Base-by-base conservation (phyloP, 2,797 vertebrate species). In the Prunella strophiata region DNA sequence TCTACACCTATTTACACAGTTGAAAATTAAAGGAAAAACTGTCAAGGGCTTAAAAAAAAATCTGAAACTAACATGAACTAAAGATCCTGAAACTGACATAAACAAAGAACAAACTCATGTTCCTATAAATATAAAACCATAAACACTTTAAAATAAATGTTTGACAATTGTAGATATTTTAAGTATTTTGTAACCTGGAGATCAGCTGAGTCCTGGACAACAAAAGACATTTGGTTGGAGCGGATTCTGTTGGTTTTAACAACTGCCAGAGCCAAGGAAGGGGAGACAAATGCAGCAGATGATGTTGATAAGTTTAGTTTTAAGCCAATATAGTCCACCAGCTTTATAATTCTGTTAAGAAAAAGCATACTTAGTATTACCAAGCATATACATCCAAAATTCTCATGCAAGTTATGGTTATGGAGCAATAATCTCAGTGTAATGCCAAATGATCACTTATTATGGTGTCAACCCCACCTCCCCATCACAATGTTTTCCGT, bases 281-380 rank as follows among this genome's bases (percentile, higher is more conserved):
- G 81, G 9, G 98, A 97, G 9, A 96, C 97, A 38, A 99, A 89
- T 85, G 94, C 94, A 86, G 92, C 97, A 17, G 88, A 97, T 13
- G 93, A 91, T n/a, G 90, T 93, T 16, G 92, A 70, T 48, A 99
- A 97, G 17, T 96, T 97, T 96, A 99, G 68, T 94, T 98, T 99
- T 71, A 99, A 88, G 54, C 98, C 99, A 88, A 99, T 97, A 34
- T 79, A 90, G 92, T 99, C 99, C 74, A 99, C 98, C 34, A 98
- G 77, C 62, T 92, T 97, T 93, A 99, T 98, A 95, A 99, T 95
- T 96, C 99, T 99, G 96, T 89, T 58, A 85, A 91, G 91, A 83
- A 96, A 96, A 88, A 83, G 58, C 86, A 88, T n/a, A 84, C 2
- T 40, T 47, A 84, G 20, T 36, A 81, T 81, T 82, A 82, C 9